A percentile compares a stretch with the other conserved stretches of the same genome.
Evolutionary conservation across 2,113 vertebrate species (phyloP).

Genomic region (Uria lomvia): DNA sequence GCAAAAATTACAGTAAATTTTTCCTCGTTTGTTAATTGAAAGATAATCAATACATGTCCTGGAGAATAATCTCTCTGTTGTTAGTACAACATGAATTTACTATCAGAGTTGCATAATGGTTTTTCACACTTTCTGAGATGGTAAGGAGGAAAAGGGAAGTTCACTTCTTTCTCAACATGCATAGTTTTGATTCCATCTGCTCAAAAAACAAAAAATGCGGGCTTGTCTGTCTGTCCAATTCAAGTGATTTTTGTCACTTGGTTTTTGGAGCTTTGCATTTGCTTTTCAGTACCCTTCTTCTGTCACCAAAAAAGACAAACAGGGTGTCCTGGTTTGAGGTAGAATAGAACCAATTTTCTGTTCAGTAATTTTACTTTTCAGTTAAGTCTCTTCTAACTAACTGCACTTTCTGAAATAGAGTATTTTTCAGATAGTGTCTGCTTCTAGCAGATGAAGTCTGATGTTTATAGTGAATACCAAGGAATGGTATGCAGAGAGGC

Average conservation of each 20-base stretch:
- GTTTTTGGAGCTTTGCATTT: neutral
- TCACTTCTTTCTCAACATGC: neutral
- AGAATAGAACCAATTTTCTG: neutral
- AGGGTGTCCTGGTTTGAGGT: neutral
- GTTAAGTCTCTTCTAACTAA: neutral
- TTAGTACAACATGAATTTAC: neutral
- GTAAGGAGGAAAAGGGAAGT: neutral
- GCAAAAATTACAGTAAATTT: neutral
- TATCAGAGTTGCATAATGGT: neutral
- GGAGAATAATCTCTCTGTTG: neutral
- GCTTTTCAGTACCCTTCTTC: neutral
- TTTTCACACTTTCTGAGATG: neutral
- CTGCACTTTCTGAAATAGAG: neutral
- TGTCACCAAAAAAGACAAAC: neutral
- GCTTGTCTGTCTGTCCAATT: neutral
- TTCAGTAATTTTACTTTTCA: neutral
- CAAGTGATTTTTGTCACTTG: neutral
- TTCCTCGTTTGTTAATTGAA: neutral
- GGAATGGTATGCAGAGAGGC: neutral
- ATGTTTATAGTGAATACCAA: neutral
- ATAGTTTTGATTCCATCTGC: neutral
- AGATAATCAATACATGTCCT: neutral
- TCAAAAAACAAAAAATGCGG: neutral
- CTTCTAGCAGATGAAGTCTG: neutral
- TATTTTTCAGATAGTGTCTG: neutral